Base-by-base conservation (phyloP, 1,140 invertebrate species). In the Portunus trituberculatus region DNA sequence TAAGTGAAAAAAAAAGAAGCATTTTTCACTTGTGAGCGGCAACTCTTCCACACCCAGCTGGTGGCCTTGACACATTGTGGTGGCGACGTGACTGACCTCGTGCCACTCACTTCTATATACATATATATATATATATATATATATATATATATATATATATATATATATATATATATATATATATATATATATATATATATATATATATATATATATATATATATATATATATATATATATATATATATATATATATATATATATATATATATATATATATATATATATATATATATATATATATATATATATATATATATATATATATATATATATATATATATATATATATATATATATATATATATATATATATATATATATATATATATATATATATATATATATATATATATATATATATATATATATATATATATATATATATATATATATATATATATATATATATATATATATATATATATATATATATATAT, bases 291-390 rank as follows among this genome's bases (percentile, higher is more conserved):
- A 92, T 67, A 92, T 67, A 92, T 92, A 92, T 92, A 92, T 92
- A 92, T 92, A 92, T 92, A 92, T 92, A 92, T 92, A 92, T 92
- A 92, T 92, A 92, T 52, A 92, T 92, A 92, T 92, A 92, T 92
- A 92, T 92, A 92, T 92, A 92, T 92, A 92, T 92, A 92, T 92
- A 92, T 92, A 67, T 92, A 92, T 92, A 92, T 92, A 92, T 92
- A 92, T 92, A 92, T 92, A 92, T 92, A 92, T 92, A 92, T 92
- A 92, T 92, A 92, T 92, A 92, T 92, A 92, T 92, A 92, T 92
- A 92, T 92, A 92, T 92, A 92, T 92, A 92, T 92, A 92, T 92
- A 92, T 92, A 92, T 92, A 92, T 92, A 92, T 92, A 52, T 48
- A n/a, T n/a, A n/a, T n/a, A n/a, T n/a, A n/a, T n/a, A n/a, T n/a